A percentile compares a stretch with the other conserved stretches of the same genome.
Evolutionary conservation across 2,113 vertebrate species (phyloP).

Genomic region (Boleophthalmus pectinirostris): DNA sequence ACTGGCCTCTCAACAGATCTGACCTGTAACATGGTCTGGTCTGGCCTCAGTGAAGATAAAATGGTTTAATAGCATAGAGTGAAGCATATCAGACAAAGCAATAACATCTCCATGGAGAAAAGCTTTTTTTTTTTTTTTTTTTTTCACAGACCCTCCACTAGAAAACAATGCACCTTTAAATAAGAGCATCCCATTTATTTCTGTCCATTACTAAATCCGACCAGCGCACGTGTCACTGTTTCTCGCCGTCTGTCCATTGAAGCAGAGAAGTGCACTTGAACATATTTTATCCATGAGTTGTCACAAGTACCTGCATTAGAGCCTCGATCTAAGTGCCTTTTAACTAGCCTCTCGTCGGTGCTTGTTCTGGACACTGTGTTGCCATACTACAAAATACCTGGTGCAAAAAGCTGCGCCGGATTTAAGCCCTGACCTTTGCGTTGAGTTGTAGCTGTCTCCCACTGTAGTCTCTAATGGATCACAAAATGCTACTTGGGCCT

Average conservation of each 20-base stretch:
- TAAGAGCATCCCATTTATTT: too few relatives aligned
- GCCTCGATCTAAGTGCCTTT: neutral
- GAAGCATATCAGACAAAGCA: too few relatives aligned
- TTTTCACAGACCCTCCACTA: too few relatives aligned
- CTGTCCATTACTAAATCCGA: too few relatives aligned
- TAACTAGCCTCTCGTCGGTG: neutral
- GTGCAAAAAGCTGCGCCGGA: neutral
- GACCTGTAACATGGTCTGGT: too few relatives aligned
- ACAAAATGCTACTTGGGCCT: neutral
- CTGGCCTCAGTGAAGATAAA: too few relatives aligned
- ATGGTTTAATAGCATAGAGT: too few relatives aligned
- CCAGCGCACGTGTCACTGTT: neutral
- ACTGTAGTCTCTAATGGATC: neutral
- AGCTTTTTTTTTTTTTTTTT: too few relatives aligned
- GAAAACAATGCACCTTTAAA: too few relatives aligned
- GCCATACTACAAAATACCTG: neutral
- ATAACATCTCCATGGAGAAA: too few relatives aligned
- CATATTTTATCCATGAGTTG: slow-evolving; percentile 1
- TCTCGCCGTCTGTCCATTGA: neutral
- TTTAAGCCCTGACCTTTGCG: neutral
- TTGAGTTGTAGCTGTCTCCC: neutral
- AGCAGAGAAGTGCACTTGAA: neutral
- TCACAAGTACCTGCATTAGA: slow-evolving; percentile 2
- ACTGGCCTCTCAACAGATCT: too few relatives aligned
- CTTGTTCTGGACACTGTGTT: neutral